Evolutionary conservation across 2,113 vertebrate species (phyloP).

Genomic region (Python bivittatus): DNA sequence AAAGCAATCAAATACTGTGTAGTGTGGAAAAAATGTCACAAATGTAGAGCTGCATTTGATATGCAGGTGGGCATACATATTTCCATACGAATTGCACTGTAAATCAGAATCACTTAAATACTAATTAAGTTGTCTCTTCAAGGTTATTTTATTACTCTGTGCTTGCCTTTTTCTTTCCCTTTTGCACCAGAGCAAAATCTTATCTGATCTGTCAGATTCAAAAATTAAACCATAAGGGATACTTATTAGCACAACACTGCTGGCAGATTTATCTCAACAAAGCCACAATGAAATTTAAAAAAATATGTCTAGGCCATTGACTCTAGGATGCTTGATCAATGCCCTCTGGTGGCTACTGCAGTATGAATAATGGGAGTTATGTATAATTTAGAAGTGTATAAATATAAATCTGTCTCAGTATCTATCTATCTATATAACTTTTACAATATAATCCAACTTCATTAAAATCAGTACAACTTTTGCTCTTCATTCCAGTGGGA

Average conservation of each 20-base stretch:
- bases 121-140: slow-evolving; percentile 70
- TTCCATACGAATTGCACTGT: slow-evolving; percentile 65
- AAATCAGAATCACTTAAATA: slow-evolving; percentile 69
- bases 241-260: background rate
- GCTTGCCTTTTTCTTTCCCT: background rate
- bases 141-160: slow-evolving; percentile 63
- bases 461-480: slow-evolving; percentile 22
- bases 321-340: slow-evolving; percentile 15
- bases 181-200: slow-evolving; percentile 50
- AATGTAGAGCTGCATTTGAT: slow-evolving; percentile 58
- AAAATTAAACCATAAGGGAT: background rate
- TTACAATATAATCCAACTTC: slow-evolving; percentile 7
- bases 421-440: slow-evolving; percentile 12
- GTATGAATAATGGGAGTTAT: slow-evolving; percentile 15
- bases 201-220: slow-evolving; percentile 54
- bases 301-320: slow-evolving; percentile 19
- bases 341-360: slow-evolving; percentile 12
- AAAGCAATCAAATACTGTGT: slow-evolving; percentile 42
- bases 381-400: slow-evolving; percentile 18
- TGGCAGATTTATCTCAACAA: slow-evolving; percentile 45
- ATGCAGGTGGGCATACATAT: slow-evolving; percentile 57
- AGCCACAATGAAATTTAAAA: slow-evolving; percentile 34
- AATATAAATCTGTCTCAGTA: background rate
- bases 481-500: background rate
- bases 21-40: slow-evolving; percentile 49